A percentile compares a stretch with the other conserved stretches of the same genome.
phyloP scores from a whole-genome alignment of 2,113 vertebrate genomes.

The Clarias batrachus region DNA sequence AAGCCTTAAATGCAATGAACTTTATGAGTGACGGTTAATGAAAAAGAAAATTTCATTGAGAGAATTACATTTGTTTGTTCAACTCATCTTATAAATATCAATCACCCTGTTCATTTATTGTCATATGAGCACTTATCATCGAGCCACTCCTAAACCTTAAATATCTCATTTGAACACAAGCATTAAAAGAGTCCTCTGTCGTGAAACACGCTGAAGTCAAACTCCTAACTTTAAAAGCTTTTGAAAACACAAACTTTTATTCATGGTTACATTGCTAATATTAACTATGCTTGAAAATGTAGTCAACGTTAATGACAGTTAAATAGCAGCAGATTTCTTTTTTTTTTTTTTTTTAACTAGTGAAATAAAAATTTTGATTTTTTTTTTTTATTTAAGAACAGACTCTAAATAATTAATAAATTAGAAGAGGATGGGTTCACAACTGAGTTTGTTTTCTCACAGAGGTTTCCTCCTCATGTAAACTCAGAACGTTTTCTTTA shows the following conservation, averaged over 20 bases:
- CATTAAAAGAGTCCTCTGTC: not conserved
- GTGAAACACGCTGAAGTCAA: not conserved
- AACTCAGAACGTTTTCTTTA: not conserved
- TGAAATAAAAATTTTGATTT: not conserved
- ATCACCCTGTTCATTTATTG: not conserved
- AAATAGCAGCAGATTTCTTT: not conserved
- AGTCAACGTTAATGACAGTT: not conserved
- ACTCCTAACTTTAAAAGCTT: not conserved
- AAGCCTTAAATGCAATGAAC: not conserved
- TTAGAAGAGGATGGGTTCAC: not conserved
- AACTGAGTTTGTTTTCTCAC: not conserved
- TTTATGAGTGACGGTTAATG: not conserved
- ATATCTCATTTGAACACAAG: conserved; percentile 10
- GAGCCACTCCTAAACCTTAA: not conserved
- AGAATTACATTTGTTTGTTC: conserved; percentile 28
- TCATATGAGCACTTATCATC: not conserved
- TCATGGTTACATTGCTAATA: not conserved
- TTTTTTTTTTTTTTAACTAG: not conserved
- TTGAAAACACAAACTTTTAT: not conserved
- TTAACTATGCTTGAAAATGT: not conserved
- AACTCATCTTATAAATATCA: not conserved
- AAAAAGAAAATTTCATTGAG: not conserved
- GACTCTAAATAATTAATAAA: not conserved
- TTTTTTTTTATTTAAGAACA: not conserved
- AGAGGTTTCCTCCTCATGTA: not conserved